These are phyloP conservation scores for Zaprionus bogoriensis DNA, from an alignment of 2,888 invertebrate species.

Conservation along the genomic window DNA sequence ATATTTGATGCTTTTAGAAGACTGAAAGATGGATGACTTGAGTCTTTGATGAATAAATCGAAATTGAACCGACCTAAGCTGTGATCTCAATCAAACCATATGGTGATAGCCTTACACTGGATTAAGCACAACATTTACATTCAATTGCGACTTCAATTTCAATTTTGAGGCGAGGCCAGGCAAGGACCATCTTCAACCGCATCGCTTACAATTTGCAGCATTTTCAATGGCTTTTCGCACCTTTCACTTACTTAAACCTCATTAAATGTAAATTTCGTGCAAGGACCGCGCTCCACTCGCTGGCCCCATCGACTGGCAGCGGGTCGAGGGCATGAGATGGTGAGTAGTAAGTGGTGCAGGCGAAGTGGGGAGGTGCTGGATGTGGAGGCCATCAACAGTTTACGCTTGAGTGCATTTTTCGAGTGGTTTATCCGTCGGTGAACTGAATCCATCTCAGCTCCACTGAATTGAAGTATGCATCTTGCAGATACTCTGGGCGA, in stretches of 20 bases:
- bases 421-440: constrained; percentile 53
- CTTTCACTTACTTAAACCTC: constrained; percentile 64
- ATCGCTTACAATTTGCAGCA: constrained; percentile 34
- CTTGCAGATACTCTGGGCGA: constrained; percentile 41
- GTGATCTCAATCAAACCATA: neutral
- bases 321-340: neutral
- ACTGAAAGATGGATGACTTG: too few relatives aligned
- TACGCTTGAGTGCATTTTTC: constrained; percentile 61
- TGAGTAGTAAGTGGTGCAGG: neutral
- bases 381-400: constrained; percentile 56
- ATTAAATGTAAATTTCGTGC: constrained; percentile 72
- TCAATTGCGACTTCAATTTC: constrained; percentile 43
- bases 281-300: constrained; percentile 23
- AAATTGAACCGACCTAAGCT: neutral
- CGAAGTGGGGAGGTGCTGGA: neutral
- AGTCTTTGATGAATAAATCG: neutral
- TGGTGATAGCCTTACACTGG: neutral
- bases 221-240: constrained; percentile 50
- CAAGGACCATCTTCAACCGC: constrained; percentile 11
- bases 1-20: too few relatives aligned
- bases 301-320: neutral
- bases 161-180: neutral
- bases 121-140: constrained; percentile 33
- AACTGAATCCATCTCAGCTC: constrained; percentile 11
- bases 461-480: constrained; percentile 33